Conservation (phyloP, 2,888 invertebrate genomes). For the Conomelus anceps region DNA sequence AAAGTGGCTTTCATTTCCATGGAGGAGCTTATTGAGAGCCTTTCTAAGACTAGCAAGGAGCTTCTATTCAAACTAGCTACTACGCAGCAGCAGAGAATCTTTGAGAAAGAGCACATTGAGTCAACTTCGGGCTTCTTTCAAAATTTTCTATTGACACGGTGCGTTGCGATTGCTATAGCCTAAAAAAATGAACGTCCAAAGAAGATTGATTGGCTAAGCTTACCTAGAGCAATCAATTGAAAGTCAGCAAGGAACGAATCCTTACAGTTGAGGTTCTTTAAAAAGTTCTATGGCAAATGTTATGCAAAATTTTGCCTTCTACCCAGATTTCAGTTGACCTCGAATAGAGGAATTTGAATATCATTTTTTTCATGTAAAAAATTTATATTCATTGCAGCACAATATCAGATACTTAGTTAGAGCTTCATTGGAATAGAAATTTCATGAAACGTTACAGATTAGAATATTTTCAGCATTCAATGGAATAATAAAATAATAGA, state of each 20-base stretch:
- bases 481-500: too few species aligned
- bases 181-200: background rate
- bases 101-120: background rate
- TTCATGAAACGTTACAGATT: too few species aligned
- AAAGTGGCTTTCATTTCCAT: background rate
- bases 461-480: too few species aligned
- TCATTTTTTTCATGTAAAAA: too few species aligned
- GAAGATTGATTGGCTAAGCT: background rate
- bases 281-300: background rate
- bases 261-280: background rate
- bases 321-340: background rate
- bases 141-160: background rate
- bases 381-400: too few species aligned
- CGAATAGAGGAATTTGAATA: too few species aligned
- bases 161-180: background rate
- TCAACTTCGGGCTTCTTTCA: background rate
- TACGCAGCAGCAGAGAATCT: background rate
- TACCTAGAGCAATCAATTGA: background rate
- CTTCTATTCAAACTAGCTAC: background rate
- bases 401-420: too few species aligned
- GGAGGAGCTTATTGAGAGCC: background rate
- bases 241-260: background rate
- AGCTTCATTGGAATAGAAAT: too few species aligned
- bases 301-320: background rate
- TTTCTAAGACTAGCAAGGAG: background rate